phyloP scores from a whole-genome alignment of 2,113 vertebrate species.

The Siniperca knerii region DNA sequence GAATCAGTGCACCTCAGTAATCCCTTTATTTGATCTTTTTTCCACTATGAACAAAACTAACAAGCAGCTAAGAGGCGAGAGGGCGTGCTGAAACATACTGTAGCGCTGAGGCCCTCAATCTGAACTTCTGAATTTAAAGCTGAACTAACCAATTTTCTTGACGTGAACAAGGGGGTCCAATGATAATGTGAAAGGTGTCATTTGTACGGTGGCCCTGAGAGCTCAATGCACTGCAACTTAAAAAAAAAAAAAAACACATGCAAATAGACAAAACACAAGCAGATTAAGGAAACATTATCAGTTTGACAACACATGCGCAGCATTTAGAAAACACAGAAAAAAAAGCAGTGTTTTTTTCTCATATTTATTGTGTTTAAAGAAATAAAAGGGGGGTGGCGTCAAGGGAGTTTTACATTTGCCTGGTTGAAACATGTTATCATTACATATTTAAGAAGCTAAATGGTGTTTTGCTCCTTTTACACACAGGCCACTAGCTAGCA shows the following conservation, averaged over 20 bases:
- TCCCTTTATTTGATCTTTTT: neutral
- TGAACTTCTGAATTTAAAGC: neutral
- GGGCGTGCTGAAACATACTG: no score
- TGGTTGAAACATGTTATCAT: neutral
- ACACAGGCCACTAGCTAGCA: neutral
- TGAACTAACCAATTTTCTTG: neutral
- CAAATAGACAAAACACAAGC: no score
- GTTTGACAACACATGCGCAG: no score
- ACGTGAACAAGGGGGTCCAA: no score
- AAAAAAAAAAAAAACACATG: no score
- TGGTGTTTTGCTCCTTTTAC: neutral
- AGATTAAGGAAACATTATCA: no score
- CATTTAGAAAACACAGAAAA: no score
- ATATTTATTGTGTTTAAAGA: no score
- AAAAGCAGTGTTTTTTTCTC: no score
- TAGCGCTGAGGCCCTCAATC: neutral
- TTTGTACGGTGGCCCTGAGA: neutral
- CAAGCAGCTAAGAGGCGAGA: conserved; percentile 16
- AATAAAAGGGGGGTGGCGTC: neutral
- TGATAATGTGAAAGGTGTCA: neutral
- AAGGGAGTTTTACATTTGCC: neutral
- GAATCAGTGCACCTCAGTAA: neutral
- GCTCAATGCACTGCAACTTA: no score
- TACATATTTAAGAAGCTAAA: neutral
- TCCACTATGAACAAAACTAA: conserved; percentile 16